These are phyloP conservation scores for Antrozous pallidus DNA, from an alignment of 2,797 vertebrate genomes.

Conservation along the genomic window DNA sequence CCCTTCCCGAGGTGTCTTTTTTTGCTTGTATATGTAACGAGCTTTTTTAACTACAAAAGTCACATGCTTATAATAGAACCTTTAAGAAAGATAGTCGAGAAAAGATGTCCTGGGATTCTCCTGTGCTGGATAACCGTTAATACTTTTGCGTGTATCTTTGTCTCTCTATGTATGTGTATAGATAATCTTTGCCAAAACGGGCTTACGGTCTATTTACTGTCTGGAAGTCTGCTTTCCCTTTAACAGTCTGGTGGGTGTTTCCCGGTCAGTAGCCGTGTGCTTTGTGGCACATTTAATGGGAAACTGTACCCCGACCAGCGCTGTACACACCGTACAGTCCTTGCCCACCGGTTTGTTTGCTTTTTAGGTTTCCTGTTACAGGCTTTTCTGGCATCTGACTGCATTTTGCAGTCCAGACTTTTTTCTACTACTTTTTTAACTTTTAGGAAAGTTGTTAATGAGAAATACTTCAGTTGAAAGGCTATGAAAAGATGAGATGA, in stretches of 20 bases:
- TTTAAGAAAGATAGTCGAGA: neutral
- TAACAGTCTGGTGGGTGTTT: neutral
- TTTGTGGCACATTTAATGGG: neutral
- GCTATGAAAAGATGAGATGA: too few species aligned
- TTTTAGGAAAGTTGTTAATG: neutral
- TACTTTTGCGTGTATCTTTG: neutral
- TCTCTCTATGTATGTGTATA: neutral
- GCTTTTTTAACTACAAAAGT: neutral
- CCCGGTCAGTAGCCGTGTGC: neutral
- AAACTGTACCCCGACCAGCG: neutral
- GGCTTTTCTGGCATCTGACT: neutral
- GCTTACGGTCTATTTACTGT: accelerated
- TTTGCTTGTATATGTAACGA: neutral
- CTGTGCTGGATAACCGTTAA: neutral
- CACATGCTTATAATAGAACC: neutral
- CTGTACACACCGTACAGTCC: neutral
- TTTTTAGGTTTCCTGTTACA: neutral
- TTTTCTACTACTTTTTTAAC: neutral
- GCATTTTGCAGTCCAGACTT: neutral
- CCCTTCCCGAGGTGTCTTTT: neutral
- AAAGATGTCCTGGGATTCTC: neutral
- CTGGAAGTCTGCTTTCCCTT: neutral
- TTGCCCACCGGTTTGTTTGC: neutral
- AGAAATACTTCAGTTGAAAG: neutral
- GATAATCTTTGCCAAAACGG: neutral